Conservation (phyloP, 2,113 vertebrate genomes). For the Ailurus styani region DNA sequence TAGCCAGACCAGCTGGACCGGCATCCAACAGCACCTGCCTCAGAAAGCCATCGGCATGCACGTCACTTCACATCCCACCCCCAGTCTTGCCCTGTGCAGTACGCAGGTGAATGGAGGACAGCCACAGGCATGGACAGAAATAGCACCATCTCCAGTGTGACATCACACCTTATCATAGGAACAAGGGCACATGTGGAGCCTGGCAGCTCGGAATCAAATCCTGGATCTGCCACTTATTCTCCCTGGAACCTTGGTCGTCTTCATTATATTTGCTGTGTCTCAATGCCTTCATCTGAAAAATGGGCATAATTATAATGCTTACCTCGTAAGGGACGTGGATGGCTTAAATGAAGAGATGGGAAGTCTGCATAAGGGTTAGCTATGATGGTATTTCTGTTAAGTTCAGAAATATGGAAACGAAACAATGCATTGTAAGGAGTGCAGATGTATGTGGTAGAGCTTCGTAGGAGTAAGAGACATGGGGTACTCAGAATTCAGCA, state of each 20-base stretch:
- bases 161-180: rapidly evolving
- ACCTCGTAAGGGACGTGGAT: rapidly evolving
- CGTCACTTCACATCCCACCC: too few species aligned
- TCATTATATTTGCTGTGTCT: not conserved
- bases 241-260: not conserved
- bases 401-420: not conserved
- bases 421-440: not conserved
- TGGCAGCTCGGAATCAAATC: not conserved
- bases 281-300: not conserved
- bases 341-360: not conserved
- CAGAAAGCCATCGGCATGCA: rapidly evolving
- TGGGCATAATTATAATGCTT: not conserved
- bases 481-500: not conserved
- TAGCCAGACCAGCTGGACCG: too few species aligned
- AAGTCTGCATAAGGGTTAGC: not conserved
- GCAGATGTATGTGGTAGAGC: rapidly evolving
- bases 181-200: not conserved
- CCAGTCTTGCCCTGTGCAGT: not conserved
- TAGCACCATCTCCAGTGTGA: not conserved
- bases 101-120: rapidly evolving
- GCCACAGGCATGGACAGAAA: not conserved
- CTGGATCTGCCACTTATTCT: not conserved
- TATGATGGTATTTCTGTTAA: not conserved
- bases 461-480: not conserved
- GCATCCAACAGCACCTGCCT: too few species aligned